phyloP scores from a whole-genome alignment of 1,140 invertebrate genomes.

The Capitella teleta region DNA sequence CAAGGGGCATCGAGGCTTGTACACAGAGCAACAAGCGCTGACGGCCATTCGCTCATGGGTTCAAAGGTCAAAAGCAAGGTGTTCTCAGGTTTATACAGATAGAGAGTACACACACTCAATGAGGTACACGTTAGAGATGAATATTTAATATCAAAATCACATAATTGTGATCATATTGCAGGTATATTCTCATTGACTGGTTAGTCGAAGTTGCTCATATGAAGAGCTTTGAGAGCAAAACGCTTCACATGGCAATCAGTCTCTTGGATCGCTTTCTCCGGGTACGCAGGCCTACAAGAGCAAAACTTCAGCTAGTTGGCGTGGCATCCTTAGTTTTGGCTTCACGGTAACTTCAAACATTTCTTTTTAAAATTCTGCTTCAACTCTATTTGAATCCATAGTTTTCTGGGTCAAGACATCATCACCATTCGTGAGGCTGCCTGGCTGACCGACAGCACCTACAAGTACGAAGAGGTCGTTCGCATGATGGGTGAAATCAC shows the following conservation, averaged over 20 bases:
- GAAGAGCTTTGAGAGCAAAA: slow-evolving; percentile 34
- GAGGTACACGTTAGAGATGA: too few relatives aligned
- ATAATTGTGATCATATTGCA: too few relatives aligned
- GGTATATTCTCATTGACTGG: slow-evolving; percentile 40
- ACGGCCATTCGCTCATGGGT: too few relatives aligned
- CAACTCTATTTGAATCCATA: slow-evolving; percentile 6
- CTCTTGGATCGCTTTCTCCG: slow-evolving; percentile 35
- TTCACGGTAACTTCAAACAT: slow-evolving; percentile 26
- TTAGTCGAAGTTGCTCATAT: slow-evolving; percentile 37
- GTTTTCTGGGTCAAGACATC: slow-evolving; percentile 35
- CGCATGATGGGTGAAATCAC: slow-evolving; percentile 40
- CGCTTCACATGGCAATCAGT: slow-evolving; percentile 33
- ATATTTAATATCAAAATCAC: too few relatives aligned
- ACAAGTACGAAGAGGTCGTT: slow-evolving; percentile 41
- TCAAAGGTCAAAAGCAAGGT: too few relatives aligned
- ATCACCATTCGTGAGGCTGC: slow-evolving; percentile 39
- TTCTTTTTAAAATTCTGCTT: not conserved
- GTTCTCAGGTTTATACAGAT: too few relatives aligned
- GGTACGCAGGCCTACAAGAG: slow-evolving; percentile 21
- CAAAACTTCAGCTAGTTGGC: slow-evolving; percentile 35
- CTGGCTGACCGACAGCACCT: slow-evolving; percentile 41
- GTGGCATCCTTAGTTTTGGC: slow-evolving; percentile 37
- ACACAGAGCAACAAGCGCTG: too few relatives aligned
- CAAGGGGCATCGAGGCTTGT: too few relatives aligned
- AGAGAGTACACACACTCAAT: too few relatives aligned